A percentile compares a stretch with the other conserved stretches of the same genome.
These are phyloP conservation scores for Poeciliopsis gracilis DNA, from an alignment of 2,797 vertebrate genomes.

Conservation along the genomic window DNA sequence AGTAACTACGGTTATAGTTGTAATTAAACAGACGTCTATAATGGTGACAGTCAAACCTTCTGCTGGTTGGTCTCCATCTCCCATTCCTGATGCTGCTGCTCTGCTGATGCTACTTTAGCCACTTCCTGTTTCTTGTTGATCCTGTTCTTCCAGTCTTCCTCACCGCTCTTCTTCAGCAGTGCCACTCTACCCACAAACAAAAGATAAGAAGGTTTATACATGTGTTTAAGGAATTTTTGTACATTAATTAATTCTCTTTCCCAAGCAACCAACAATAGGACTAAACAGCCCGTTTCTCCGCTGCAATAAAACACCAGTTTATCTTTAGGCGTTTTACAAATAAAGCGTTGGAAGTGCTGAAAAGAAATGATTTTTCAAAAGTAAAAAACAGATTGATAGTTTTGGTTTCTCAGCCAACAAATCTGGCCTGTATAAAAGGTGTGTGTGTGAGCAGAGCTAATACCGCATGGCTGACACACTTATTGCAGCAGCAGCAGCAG, in stretches of 20 bases:
- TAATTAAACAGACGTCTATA: neutral
- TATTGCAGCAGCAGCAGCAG: too few relatives aligned
- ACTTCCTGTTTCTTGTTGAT: slow-evolving; percentile 92
- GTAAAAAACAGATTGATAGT: neutral
- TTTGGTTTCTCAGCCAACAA: neutral
- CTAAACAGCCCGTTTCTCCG: neutral
- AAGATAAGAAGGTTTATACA: neutral
- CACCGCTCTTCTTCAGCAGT: slow-evolving; percentile 94
- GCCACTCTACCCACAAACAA: slow-evolving; percentile 84
- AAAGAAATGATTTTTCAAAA: neutral
- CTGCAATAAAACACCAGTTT: neutral
- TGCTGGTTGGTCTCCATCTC: slow-evolving; percentile 85
- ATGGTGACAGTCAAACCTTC: slow-evolving; percentile 80
- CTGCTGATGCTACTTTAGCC: slow-evolving; percentile 74
- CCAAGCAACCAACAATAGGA: too few relatives aligned
- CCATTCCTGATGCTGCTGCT: slow-evolving; percentile 75
- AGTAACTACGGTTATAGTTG: neutral
- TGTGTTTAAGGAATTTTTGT: neutral
- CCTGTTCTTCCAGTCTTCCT: slow-evolving; percentile 97
- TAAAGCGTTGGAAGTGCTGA: neutral
- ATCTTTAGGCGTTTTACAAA: neutral
- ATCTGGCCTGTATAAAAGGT: neutral
- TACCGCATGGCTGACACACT: slow-evolving; percentile 39
- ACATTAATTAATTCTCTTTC: neutral
- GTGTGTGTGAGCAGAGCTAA: slow-evolving; percentile 6